Evolutionary conservation across 2,797 vertebrate genomes (phyloP), one percentile per base, ranked within the genome.

Genomic region (Macroramphosus scolopax): DNA sequence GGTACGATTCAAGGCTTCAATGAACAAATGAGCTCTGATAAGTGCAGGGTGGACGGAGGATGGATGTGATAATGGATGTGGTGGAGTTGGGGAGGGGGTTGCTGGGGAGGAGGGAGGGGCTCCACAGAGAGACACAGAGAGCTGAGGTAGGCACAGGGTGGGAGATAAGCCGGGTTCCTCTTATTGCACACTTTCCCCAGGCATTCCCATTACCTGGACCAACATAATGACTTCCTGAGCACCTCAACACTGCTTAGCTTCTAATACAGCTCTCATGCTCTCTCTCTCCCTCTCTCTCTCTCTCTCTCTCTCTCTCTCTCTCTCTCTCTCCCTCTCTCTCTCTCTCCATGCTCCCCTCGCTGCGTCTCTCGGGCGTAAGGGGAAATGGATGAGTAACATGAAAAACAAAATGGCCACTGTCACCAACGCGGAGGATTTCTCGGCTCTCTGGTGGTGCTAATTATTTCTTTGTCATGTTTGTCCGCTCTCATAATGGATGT

Each of bases 151-250:
- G n/a, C n/a, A n/a, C 63, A 61, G 44, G 68, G 74, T 74, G 68
- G 66, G 62, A 75, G 73, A 74, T 81, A 79, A 80, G 69, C 73
- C 31, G 1, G 44, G 56, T 47, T 42, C 39, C 49, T 53, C 60
- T 59, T 64, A 72, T 68, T 70, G 63, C 65, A 61, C 63, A 62
- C 57, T 68, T 70, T 80, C 75, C 72, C 72, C 55, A 66, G 68
- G 70, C 70, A 50, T 63, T 58, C 60, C 74, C 51, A 76, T 80
- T 80, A 81, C 70, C 71, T 55, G 54, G 34, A 66, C 59, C 41
- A 43, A 58, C 72, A 68, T 77, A 82, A 78, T 72, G 72, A 75
- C 58, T 64, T 72, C 51, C 46, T 67, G 54, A 75, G 65, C 69
- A 65, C 50, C 48, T 63, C 57, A 24, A 58, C 57, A 40, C 49